These are phyloP conservation scores for Podarcis raffonei DNA, from an alignment of 2,113 vertebrate species.

Conservation along the genomic window DNA sequence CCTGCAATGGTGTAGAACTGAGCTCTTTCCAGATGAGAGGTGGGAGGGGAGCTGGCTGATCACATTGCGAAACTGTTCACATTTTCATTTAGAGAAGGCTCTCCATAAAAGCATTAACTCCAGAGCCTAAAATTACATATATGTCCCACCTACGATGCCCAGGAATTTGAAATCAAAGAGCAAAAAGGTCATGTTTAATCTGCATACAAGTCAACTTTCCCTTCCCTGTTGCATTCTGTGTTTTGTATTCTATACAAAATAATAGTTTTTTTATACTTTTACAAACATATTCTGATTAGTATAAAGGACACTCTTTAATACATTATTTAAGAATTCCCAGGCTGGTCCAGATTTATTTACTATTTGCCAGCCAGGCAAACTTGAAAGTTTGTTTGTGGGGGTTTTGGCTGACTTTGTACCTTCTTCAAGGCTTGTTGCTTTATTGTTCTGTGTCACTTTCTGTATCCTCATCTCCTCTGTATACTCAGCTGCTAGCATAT, in stretches of 20 bases:
- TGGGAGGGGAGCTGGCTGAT: too few relatives aligned
- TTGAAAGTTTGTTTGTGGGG: background rate
- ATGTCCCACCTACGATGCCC: background rate
- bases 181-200: background rate
- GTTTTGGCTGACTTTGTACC: slow-evolving; percentile 4
- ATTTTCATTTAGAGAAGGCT: too few relatives aligned
- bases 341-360: background rate
- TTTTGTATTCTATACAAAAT: slow-evolving; percentile 4
- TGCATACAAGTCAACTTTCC: background rate
- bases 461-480: background rate
- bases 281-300: too few relatives aligned
- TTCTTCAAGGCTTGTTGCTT: background rate
- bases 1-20: too few relatives aligned
- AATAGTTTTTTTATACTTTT: background rate
- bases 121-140: too few relatives aligned
- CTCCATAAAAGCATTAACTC: too few relatives aligned
- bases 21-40: too few relatives aligned
- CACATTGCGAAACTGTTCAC: too few relatives aligned
- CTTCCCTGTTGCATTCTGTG: background rate
- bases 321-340: background rate
- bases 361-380: background rate
- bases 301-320: background rate
- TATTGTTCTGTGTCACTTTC: background rate
- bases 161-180: background rate
- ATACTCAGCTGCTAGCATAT: background rate